Evolutionary conservation across 1,140 invertebrate genomes (phyloP).

Genomic region (Drosophila mayri): DNA sequence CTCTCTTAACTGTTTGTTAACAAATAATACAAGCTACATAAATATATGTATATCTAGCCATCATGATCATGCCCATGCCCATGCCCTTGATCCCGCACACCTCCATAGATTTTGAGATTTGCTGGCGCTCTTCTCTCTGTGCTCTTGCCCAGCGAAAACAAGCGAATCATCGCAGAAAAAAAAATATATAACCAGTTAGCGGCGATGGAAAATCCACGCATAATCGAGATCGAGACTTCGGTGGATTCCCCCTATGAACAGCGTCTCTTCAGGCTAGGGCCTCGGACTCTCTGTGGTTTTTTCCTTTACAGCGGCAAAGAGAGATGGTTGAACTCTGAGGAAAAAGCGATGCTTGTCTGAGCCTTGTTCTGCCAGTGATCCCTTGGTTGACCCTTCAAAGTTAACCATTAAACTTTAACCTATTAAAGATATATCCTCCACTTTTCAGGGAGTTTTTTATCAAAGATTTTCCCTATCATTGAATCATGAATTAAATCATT

Average conservation of each 20-base stretch:
- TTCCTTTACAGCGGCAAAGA: neutral
- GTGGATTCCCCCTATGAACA: constrained; percentile 25
- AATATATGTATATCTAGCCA: neutral
- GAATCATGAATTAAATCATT: neutral
- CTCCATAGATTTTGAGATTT: constrained; percentile 5
- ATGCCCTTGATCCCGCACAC: constrained; percentile 24
- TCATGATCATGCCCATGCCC: neutral
- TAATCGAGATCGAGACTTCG: constrained; percentile 22
- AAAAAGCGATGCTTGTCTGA: constrained; percentile 25
- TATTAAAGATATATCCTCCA: neutral
- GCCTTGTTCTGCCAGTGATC: constrained; percentile 17
- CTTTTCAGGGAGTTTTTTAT: neutral
- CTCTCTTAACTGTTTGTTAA: neutral
- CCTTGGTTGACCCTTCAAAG: constrained; percentile 5
- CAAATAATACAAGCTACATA: too few relatives aligned
- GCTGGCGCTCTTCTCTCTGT: constrained; percentile 9
- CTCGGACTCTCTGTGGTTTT: neutral
- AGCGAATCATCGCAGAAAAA: constrained; percentile 34
- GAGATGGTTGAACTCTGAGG: neutral
- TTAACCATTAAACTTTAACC: constrained; percentile 2
- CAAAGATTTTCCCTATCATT: neutral
- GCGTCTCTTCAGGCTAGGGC: neutral
- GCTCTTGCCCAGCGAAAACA: constrained; percentile 19
- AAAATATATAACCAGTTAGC: constrained; percentile 38
- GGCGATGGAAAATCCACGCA: constrained; percentile 47